Conservation (phyloP, 2,888 invertebrate genomes). For the Thysanoteuthis rhombus region DNA sequence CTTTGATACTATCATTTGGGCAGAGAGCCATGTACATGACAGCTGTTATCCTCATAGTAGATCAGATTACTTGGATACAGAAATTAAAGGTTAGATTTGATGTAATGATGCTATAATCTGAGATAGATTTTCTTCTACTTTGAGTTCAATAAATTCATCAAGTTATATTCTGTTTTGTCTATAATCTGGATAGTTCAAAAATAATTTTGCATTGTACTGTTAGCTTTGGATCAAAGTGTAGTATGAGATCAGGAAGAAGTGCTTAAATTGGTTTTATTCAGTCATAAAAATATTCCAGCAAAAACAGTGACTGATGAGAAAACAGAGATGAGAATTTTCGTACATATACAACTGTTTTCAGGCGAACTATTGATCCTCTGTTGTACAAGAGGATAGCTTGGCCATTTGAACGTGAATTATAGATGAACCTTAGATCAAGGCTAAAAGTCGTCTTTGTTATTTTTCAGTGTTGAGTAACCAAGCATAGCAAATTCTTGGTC, state of each 20-base stretch:
- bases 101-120: too few species aligned
- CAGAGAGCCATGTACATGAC: background rate
- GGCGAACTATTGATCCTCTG: background rate
- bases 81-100: too few species aligned
- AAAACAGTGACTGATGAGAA: background rate
- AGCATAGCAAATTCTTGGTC: background rate
- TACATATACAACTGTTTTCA: background rate
- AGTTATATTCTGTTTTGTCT: too few species aligned
- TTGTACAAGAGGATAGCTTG: background rate
- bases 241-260: background rate
- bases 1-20: background rate
- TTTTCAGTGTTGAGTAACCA: background rate
- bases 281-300: background rate
- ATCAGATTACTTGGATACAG: too few species aligned
- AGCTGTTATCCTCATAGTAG: too few species aligned
- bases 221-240: background rate
- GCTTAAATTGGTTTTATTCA: background rate
- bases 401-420: background rate
- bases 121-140: too few species aligned
- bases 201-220: too few species aligned
- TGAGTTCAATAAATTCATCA: too few species aligned
- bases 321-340: background rate
- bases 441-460: background rate
- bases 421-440: background rate
- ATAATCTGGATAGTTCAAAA: too few species aligned